These are phyloP conservation scores for Hyposoter didymator DNA, from an alignment of 2,888 invertebrate species.

Conservation along the genomic window DNA sequence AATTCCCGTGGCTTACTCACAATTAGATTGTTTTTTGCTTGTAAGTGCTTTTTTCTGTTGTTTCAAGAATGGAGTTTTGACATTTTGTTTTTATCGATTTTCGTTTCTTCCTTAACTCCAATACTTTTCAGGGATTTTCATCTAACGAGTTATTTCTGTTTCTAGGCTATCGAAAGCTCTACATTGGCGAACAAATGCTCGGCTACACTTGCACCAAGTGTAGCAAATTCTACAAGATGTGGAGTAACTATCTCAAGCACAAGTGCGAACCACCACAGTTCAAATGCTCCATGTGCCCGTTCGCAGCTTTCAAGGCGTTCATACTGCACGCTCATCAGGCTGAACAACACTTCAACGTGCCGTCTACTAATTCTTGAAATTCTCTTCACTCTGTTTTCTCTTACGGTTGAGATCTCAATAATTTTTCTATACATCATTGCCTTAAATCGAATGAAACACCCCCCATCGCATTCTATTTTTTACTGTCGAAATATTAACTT, in stretches of 20 bases:
- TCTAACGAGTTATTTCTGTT: slow-evolving; percentile 75
- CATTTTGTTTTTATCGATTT: slow-evolving; percentile 33
- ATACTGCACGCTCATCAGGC: slow-evolving; percentile 84
- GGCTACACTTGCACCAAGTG: slow-evolving; percentile 84
- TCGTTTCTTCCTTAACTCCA: slow-evolving; percentile 28
- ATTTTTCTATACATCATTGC: slow-evolving; percentile 36
- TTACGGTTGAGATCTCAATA: background rate
- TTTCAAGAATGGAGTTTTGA: slow-evolving; percentile 68
- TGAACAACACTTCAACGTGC: slow-evolving; percentile 83
- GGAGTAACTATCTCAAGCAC: slow-evolving; percentile 84
- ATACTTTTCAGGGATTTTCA: slow-evolving; percentile 26
- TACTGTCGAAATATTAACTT: background rate
- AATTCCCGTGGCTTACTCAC: slow-evolving; percentile 61
- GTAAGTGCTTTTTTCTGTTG: slow-evolving; percentile 58
- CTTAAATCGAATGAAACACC: background rate
- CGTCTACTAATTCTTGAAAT: slow-evolving; percentile 79
- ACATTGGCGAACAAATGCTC: slow-evolving; percentile 83
- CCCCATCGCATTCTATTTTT: background rate
- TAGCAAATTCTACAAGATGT: slow-evolving; percentile 84
- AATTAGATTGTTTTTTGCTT: slow-evolving; percentile 64
- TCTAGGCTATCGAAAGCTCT: slow-evolving; percentile 83
- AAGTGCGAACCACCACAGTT: slow-evolving; percentile 83
- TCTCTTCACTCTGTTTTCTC: background rate
- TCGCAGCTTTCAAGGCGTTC: slow-evolving; percentile 83
- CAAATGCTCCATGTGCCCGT: slow-evolving; percentile 83